Base-by-base conservation (phyloP, 64 coral and sea anemone genomes). In the Montipora cactus region DNA sequence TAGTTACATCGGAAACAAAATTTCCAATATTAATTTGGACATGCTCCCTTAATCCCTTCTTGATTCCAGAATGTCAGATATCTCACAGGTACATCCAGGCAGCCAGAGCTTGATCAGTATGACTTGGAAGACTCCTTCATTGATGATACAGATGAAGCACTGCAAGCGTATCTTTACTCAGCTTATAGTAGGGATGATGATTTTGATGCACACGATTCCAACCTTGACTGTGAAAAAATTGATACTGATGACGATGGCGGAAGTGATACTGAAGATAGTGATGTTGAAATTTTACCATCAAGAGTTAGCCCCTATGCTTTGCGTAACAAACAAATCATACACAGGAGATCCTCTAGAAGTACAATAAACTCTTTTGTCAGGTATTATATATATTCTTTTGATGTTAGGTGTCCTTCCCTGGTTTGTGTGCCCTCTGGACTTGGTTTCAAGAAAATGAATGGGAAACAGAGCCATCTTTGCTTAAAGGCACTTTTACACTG, bases 101-200 rank as follows among this genome's bases (percentile, higher is more conserved):
- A 14, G 47, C 82, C 76, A 49, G 69, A 77, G 19, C 90, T 92
- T 47, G 83, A 93, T 53, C 55, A 88, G n/a, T 93, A 93, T 73
- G 92, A 93, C 62, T 67, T 88, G 22, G 92, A 87, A 71, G 92
- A 93, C 76, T 88, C 92, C 5, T 93, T 93, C 49, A 93, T 93
- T 52, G 76, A 88, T 48, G 92, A 93, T 16, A 57, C 74, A 46
- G 81, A 73, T 70, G 72, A 89, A 45, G 21, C 73, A 21, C 70
- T 75, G 5, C 84, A 87, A 74, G 46, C 44, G 49, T 78, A 51
- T 81, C 76, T 80, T 53, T 28, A 76, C 48, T 15, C 50, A 45
- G 13, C 50, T 58, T 55, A 76, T 70, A 46, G 45, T 5, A 71
- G 59, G 46, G 49, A 80, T n/a, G 18, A 13, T 59, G 45, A 49